A percentile compares a stretch with the other conserved stretches of the same genome.
Conservation (phyloP, 2,113 vertebrate species). For the Lophochroa leadbeateri region DNA sequence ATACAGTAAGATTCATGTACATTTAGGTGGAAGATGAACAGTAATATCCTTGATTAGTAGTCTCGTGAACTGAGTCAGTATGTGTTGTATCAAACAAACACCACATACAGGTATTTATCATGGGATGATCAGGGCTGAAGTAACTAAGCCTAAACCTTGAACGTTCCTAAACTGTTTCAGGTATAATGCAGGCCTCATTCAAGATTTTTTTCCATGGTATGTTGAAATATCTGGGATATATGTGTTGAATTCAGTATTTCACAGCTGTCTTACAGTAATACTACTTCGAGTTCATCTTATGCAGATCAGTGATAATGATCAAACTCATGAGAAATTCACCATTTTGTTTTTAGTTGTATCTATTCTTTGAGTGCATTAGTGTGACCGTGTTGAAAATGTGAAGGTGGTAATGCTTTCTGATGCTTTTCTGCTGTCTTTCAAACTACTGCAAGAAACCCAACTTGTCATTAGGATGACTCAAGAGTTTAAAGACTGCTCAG, state of each 20-base stretch:
- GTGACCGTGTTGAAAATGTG: neutral
- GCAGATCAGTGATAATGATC: neutral
- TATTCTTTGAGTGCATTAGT: neutral
- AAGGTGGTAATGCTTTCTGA: neutral
- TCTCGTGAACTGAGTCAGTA: neutral
- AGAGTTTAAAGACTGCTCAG: neutral
- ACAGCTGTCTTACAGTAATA: neutral
- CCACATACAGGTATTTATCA: neutral
- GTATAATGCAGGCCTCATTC: neutral
- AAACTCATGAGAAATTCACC: neutral
- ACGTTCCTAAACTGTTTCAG: neutral
- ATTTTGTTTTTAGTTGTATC: neutral
- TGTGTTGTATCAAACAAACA: neutral
- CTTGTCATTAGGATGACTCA: neutral
- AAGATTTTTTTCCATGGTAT: neutral
- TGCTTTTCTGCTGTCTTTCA: neutral
- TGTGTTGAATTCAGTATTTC: neutral
- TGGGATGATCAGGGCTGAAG: neutral
- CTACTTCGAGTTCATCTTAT: neutral
- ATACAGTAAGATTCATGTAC: neutral
- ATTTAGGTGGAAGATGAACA: neutral
- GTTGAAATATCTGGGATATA: neutral
- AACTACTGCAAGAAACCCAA: neutral
- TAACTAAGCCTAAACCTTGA: neutral
- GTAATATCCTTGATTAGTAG: neutral